Percentiles rank a stretch among this genome's conserved stretches.
Conservation (phyloP, 2,113 vertebrate genomes). For the Malurus elegans region DNA sequence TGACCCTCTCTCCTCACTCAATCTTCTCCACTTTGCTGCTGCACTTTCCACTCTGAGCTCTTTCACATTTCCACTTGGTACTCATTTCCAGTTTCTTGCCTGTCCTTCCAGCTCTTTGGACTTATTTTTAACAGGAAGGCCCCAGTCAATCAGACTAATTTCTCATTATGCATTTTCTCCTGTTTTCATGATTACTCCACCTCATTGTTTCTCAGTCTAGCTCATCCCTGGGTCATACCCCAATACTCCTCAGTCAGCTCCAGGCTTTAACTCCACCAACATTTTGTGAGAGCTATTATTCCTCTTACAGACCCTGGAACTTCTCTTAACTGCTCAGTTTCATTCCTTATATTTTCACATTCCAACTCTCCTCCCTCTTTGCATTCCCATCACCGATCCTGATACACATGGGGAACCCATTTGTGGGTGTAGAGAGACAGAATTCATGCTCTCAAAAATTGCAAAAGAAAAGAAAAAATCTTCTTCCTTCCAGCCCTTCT, state of each 20-base stretch:
- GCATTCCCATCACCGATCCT: background rate
- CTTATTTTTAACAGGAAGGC: background rate
- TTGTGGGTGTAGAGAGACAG: background rate
- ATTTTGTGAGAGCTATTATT: background rate
- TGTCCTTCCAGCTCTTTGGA: background rate
- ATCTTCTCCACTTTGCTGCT: background rate
- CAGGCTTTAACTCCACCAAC: background rate
- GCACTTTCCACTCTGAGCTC: background rate
- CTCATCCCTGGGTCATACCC: background rate
- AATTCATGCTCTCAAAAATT: background rate
- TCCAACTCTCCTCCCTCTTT: background rate
- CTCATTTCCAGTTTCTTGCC: background rate
- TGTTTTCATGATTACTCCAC: background rate
- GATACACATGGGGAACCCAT: accelerated
- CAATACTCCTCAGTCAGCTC: background rate
- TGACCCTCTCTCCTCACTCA: background rate
- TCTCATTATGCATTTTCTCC: background rate
- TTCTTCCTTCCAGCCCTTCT: background rate
- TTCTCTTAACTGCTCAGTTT: background rate
- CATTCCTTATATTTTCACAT: background rate
- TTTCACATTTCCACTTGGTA: background rate
- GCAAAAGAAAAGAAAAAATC: background rate
- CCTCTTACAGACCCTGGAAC: background rate
- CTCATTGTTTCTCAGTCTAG: background rate
- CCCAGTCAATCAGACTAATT: background rate